Conservation (phyloP, 2,113 vertebrate species). For the Hippoglossus stenolepis region DNA sequence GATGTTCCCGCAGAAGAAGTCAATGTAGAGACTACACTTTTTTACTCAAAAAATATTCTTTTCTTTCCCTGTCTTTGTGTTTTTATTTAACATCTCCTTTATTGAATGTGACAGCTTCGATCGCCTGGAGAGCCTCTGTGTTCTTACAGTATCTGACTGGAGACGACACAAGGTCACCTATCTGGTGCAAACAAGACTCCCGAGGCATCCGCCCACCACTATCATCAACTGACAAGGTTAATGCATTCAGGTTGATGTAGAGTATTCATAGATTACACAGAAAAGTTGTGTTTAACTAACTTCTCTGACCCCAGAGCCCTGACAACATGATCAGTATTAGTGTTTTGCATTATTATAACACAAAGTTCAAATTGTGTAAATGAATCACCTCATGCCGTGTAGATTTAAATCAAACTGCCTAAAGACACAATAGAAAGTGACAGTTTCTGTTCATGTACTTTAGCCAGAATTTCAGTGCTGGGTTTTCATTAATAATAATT, state of each 20-base stretch:
- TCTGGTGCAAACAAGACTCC: conserved; percentile 52
- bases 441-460: neutral
- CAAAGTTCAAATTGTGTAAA: conserved; percentile 16
- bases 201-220: conserved; percentile 61
- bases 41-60: conserved; percentile 19
- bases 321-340: conserved; percentile 14
- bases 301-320: conserved; percentile 28
- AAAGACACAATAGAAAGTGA: neutral
- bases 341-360: conserved; percentile 30
- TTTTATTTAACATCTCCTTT: conserved; percentile 43
- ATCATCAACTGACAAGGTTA: conserved; percentile 46
- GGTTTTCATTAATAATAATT: neutral
- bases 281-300: conserved; percentile 42
- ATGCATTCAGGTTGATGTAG: conserved; percentile 30
- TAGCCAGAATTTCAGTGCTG: neutral
- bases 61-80: conserved; percentile 1
- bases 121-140: conserved; percentile 59
- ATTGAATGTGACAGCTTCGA: conserved; percentile 62
- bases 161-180: conserved; percentile 59
- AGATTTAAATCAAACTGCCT: neutral
- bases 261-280: conserved; percentile 19
- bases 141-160: conserved; percentile 53
- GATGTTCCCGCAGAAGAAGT: conserved; percentile 45
- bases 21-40: conserved; percentile 14
- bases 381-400: neutral